These are phyloP conservation scores for Colossoma macropomum DNA, from an alignment of 2,113 vertebrate genomes.

Conservation along the genomic window DNA sequence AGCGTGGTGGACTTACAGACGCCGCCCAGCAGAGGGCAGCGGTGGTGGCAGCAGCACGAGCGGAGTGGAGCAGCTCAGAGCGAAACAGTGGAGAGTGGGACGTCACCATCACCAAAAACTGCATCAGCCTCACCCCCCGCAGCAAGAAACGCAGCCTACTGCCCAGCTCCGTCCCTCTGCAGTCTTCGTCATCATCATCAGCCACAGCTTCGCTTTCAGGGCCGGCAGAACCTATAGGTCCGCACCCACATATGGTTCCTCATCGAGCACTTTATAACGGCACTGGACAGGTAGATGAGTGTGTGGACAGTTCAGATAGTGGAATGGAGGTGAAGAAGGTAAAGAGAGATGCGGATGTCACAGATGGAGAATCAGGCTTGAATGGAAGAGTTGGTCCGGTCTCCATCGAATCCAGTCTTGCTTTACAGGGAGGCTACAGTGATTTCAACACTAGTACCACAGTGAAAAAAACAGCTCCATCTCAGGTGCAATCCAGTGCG, in stretches of 20 bases:
- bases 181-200: slow-evolving; percentile 55
- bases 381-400: slow-evolving; percentile 44
- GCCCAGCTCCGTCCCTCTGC: slow-evolving; percentile 66
- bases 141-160: slow-evolving; percentile 90
- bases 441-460: slow-evolving; percentile 19
- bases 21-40: slow-evolving; percentile 71
- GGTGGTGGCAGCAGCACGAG: slow-evolving; percentile 68
- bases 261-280: slow-evolving; percentile 71
- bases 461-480: slow-evolving; percentile 39
- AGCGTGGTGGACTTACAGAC: slow-evolving; percentile 47
- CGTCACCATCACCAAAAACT: slow-evolving; percentile 77
- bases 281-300: slow-evolving; percentile 63
- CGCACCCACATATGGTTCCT: slow-evolving; percentile 53
- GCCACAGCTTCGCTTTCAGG: slow-evolving; percentile 47
- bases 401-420: slow-evolving; percentile 52
- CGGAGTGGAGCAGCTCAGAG: slow-evolving; percentile 76
- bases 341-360: slow-evolving; percentile 74
- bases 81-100: slow-evolving; percentile 84
- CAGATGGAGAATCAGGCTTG: slow-evolving; percentile 62
- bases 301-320: slow-evolving; percentile 70
- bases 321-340: slow-evolving; percentile 84
- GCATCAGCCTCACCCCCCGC: slow-evolving; percentile 81
- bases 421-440: slow-evolving; percentile 31
- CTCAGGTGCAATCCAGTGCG: slow-evolving; percentile 51
- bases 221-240: slow-evolving; percentile 45